Evolutionary conservation across 2,888 invertebrate genomes (phyloP), one percentile per base, ranked within the genome.

Genomic region (Schrankia costaestrigalis): DNA sequence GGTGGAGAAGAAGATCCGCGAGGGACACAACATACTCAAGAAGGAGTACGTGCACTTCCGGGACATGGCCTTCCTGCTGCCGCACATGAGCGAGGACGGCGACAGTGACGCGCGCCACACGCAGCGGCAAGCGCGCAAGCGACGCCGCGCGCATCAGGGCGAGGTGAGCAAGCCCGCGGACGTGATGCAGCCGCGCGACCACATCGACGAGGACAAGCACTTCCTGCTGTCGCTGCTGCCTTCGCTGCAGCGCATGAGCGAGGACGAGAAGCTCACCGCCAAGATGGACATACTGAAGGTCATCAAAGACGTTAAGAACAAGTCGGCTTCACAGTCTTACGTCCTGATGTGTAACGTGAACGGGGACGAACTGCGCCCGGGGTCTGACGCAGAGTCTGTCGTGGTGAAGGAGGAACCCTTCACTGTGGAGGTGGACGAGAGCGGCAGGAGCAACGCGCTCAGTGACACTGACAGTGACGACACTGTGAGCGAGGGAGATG

Each of bases 231-330:
- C 73, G 1, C 52, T 73, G 3, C 46, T 72, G 26, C 69, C 73
- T 2, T 69, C 71, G 1, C 59, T 73, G 19, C 63, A 59, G 38
- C 58, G 56, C 12, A 70, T 73, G 71, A 52, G 35, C 3, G 64
- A 68, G 4, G 60, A 72, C 26, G 68, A 72, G 19, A 72, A 71
- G 35, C 46, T 71, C 8, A 58, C 58, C 1, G 67, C 68, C 3
- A 73, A 70, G 38, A 55, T 73, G 39, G 63, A 64, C 15, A 69
- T 73, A n/a, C 45, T 73, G n/a, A 66, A 67, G 34, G 57, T 64
- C n/a, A 67, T 70, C 19, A 59, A 59, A 28, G 44, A 57, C 7
- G 34, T 42, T 8, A 41, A 41, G 28, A 29, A 13, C 18, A 17
- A 3, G 11, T 19, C 31, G 9, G 9, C 19, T n/a, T n/a, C n/a